Percentiles rank a stretch among this genome's conserved stretches.
Evolutionary conservation across 2,888 invertebrate genomes (phyloP).

Genomic region (Phengaris arion): DNA sequence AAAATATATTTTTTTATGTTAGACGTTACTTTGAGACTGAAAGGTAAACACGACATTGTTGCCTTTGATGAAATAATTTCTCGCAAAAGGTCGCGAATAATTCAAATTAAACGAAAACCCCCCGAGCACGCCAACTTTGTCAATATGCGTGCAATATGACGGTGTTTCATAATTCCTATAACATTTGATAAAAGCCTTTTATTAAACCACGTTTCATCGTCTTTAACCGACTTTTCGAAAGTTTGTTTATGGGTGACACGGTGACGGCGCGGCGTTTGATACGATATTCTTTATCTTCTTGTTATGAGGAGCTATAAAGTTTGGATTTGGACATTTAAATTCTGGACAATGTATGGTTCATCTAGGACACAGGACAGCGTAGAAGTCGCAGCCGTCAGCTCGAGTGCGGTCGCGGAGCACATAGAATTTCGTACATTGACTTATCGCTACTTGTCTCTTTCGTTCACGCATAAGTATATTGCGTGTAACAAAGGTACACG

Average conservation of each 20-base stretch:
- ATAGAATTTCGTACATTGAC: too few relatives aligned
- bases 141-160: slow-evolving; percentile 63
- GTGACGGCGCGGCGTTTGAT: not conserved
- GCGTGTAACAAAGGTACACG: too few relatives aligned
- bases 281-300: not conserved
- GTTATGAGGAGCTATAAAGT: too few relatives aligned
- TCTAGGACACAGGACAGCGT: too few relatives aligned
- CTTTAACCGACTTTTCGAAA: not conserved
- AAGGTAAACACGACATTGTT: not conserved
- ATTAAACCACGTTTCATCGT: slow-evolving; percentile 5
- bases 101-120: slow-evolving; percentile 63
- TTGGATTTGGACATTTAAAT: too few relatives aligned
- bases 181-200: slow-evolving; percentile 22
- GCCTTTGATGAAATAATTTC: slow-evolving; percentile 20
- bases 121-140: slow-evolving; percentile 54
- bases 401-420: too few relatives aligned
- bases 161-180: slow-evolving; percentile 34
- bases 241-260: not conserved
- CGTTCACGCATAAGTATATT: too few relatives aligned
- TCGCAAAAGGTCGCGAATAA: slow-evolving; percentile 37
- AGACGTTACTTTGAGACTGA: not conserved
- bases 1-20: too few relatives aligned
- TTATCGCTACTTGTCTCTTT: too few relatives aligned
- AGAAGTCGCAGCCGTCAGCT: too few relatives aligned
- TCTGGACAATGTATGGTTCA: too few relatives aligned